Conservation (phyloP, 2,797 vertebrate species). For the Pelochelys cantorii region DNA sequence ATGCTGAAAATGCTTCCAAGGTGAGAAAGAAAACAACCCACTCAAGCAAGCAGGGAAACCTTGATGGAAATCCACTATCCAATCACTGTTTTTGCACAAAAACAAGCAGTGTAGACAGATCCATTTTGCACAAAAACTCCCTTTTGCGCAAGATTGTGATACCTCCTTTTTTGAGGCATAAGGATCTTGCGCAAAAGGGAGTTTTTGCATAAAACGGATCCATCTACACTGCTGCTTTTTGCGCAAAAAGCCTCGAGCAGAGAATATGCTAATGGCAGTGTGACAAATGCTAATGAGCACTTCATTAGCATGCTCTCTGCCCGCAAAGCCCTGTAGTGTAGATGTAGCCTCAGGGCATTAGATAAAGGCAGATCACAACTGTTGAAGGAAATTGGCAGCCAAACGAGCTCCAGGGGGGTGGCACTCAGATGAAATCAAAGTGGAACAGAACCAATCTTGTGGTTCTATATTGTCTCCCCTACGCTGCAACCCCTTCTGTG, state of each 20-base stretch:
- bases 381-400: not conserved
- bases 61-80: not conserved
- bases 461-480: not conserved
- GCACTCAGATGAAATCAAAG: not conserved
- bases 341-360: not conserved
- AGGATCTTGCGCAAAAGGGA: too few relatives aligned
- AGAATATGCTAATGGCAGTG: too few relatives aligned
- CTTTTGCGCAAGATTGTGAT: too few relatives aligned
- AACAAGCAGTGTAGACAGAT: too few relatives aligned
- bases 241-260: too few relatives aligned
- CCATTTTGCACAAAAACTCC: too few relatives aligned
- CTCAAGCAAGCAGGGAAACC: rapidly evolving
- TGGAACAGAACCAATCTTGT: not conserved
- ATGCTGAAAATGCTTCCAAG: rapidly evolving
- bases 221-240: too few relatives aligned
- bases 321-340: too few relatives aligned
- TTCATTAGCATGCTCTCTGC: too few relatives aligned
- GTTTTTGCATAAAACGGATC: too few relatives aligned
- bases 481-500: rapidly evolving
- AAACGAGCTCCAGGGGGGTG: not conserved
- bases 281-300: too few relatives aligned
- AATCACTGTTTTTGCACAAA: not conserved
- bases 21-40: not conserved
- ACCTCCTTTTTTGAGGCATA: too few relatives aligned
- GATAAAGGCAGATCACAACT: not conserved